These are phyloP conservation scores for Notoglanidium macrostoma DNA, from an alignment of 2,797 vertebrate genomes.

Conservation along the genomic window DNA sequence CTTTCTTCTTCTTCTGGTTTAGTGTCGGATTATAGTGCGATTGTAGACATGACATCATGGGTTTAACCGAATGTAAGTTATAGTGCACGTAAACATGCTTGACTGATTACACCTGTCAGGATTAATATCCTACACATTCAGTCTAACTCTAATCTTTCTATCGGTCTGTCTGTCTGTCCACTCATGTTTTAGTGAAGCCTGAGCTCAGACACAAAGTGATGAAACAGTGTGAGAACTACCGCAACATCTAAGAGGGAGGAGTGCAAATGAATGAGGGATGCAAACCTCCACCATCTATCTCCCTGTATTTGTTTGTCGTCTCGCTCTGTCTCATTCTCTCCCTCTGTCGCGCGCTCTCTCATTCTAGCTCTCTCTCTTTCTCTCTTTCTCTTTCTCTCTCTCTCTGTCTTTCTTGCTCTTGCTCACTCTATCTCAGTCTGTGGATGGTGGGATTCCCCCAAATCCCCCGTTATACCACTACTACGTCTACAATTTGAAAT, in stretches of 20 bases:
- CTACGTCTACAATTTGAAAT: constrained; percentile 25
- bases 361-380: background rate
- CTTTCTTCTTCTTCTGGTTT: background rate
- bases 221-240: constrained; percentile 20
- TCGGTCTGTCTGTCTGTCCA: background rate
- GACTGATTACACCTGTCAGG: background rate
- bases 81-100: background rate
- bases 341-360: background rate
- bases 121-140: constrained; percentile 2
- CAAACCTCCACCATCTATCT: background rate
- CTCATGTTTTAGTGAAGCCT: background rate
- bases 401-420: background rate
- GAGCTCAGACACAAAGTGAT: constrained; percentile 32
- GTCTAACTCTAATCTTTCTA: background rate
- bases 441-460: constrained; percentile 33
- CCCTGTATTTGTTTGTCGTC: background rate
- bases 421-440: background rate
- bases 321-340: background rate
- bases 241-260: constrained; percentile 28
- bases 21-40: background rate
- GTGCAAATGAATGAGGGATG: background rate
- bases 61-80: background rate
- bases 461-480: constrained; percentile 28
- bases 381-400: background rate
- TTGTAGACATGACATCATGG: background rate